phyloP scores from a whole-genome alignment of 1,140 invertebrate genomes.

The Bombus pyrosoma region DNA sequence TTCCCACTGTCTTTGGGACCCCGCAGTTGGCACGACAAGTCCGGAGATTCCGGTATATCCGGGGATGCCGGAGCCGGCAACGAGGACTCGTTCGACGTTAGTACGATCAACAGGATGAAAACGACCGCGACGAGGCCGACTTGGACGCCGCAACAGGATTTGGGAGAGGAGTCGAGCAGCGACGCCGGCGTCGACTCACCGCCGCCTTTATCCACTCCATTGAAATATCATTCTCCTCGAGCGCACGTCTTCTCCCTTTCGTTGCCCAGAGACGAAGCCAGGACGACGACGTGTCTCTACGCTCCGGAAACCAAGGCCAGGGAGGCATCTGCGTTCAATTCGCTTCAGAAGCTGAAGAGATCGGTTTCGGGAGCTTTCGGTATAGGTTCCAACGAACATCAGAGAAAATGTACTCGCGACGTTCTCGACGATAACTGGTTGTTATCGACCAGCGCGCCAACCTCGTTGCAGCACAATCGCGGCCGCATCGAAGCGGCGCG shows the following conservation, averaged over 20 bases:
- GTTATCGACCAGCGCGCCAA: slow-evolving; percentile 89
- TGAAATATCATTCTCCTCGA: slow-evolving; percentile 85
- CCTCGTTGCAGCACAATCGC: slow-evolving; percentile 87
- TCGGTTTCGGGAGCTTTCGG: slow-evolving; percentile 87
- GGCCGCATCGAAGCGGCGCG: slow-evolving; percentile 63
- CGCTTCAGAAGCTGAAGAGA: slow-evolving; percentile 86
- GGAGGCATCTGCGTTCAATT: slow-evolving; percentile 84
- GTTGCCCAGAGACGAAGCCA: slow-evolving; percentile 86
- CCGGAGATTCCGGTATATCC: slow-evolving; percentile 91
- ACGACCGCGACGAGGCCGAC: slow-evolving; percentile 72
- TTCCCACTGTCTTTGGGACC: slow-evolving; percentile 76
- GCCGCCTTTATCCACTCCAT: slow-evolving; percentile 73
- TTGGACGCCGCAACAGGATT: slow-evolving; percentile 93
- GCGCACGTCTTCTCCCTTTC: slow-evolving; percentile 89
- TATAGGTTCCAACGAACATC: slow-evolving; percentile 62
- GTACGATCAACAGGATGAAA: slow-evolving; percentile 67
- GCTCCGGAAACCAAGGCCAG: slow-evolving; percentile 82
- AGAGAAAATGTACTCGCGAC: slow-evolving; percentile 63
- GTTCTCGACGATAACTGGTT: slow-evolving; percentile 88
- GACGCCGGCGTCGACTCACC: slow-evolving; percentile 84
- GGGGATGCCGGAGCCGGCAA: slow-evolving; percentile 85
- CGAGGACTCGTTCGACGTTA: slow-evolving; percentile 75
- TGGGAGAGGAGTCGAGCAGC: slow-evolving; percentile 86
- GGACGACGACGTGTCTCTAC: slow-evolving; percentile 80
- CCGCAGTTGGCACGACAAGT: slow-evolving; percentile 85